Conservation (phyloP, 1,140 invertebrate species). For the Drosophila orena region DNA sequence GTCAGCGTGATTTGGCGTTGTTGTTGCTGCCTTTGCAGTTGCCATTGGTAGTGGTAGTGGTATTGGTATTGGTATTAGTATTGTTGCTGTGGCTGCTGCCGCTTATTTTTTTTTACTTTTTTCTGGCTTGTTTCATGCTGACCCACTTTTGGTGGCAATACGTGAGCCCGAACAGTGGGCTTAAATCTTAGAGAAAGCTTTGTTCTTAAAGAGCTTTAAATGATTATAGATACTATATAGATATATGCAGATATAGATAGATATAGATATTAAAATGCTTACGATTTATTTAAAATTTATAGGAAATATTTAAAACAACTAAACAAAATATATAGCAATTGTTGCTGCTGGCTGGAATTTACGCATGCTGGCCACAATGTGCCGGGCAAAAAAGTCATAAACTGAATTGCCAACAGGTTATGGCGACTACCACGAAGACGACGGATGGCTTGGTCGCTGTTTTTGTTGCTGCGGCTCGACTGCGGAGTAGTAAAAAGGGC, state of each 20-base stretch:
- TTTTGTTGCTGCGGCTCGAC: slow-evolving; percentile 29
- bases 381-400: slow-evolving; percentile 72
- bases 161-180: slow-evolving; percentile 69
- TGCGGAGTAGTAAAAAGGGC: slow-evolving; percentile 79
- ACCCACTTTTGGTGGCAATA: slow-evolving; percentile 76
- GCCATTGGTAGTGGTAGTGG: slow-evolving; percentile 17
- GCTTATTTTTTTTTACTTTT: slow-evolving; percentile 55
- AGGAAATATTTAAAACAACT: too few relatives aligned
- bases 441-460: slow-evolving; percentile 31
- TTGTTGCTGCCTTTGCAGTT: slow-evolving; percentile 26
- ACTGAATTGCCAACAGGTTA: slow-evolving; percentile 83
- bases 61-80: slow-evolving; percentile 29
- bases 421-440: slow-evolving; percentile 52
- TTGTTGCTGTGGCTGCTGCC: slow-evolving; percentile 41
- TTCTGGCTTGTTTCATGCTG: slow-evolving; percentile 78
- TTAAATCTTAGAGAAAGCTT: slow-evolving; percentile 39
- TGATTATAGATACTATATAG: not conserved
- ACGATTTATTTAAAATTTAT: too few relatives aligned
- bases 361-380: slow-evolving; percentile 32
- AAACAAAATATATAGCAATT: too few relatives aligned
- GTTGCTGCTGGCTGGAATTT: not conserved
- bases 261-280: too few relatives aligned
- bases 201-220: not conserved
- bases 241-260: too few relatives aligned
- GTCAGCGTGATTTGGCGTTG: slow-evolving; percentile 70